Evolutionary conservation across 2,113 vertebrate species (phyloP).

Genomic region (Bujurquina vittata): DNA sequence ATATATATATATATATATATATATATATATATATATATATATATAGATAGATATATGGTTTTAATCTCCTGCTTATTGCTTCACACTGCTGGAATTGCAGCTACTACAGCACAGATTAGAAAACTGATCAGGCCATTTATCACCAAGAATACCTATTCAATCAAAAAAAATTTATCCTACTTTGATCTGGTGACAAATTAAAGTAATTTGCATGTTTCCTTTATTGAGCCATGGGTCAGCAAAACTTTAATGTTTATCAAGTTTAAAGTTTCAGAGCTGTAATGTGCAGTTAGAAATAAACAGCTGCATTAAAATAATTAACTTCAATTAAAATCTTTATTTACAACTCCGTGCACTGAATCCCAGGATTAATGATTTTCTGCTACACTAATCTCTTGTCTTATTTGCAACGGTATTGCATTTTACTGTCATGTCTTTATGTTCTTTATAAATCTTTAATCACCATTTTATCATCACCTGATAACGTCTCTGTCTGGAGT

Average conservation of each 20-base stretch:
- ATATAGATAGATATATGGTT: background rate
- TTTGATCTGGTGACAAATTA: background rate
- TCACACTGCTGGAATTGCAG: background rate
- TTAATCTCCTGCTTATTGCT: background rate
- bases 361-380: constrained; percentile 6
- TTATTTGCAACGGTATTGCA: background rate
- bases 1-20: no score
- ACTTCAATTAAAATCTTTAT: constrained; percentile 1
- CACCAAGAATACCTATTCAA: background rate
- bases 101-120: background rate
- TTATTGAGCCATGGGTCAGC: background rate
- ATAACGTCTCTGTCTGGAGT: background rate
- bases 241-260: background rate
- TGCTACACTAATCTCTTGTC: background rate
- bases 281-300: background rate
- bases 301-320: background rate
- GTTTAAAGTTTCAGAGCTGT: background rate
- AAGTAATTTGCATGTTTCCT: background rate
- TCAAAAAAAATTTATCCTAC: background rate
- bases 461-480: constrained; percentile 4
- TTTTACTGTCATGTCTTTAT: constrained; percentile 9
- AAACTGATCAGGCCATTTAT: background rate
- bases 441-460: background rate
- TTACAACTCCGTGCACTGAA: background rate
- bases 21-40: no score